Evolutionary conservation across 2,797 vertebrate genomes (phyloP).

Genomic region (Melanotaenia maccullochi): DNA sequence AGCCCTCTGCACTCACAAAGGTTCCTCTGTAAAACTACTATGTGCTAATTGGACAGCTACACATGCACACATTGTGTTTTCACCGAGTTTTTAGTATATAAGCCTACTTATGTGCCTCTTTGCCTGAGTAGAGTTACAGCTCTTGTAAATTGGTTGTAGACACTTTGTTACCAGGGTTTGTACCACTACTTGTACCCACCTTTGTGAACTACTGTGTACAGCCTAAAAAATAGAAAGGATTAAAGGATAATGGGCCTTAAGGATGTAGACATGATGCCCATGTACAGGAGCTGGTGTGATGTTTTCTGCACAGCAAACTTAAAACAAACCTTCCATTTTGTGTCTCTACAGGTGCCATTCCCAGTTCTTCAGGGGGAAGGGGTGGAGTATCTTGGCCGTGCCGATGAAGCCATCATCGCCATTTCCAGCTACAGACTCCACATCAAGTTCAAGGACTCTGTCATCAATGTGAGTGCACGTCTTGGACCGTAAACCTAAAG

Average conservation of each 20-base stretch:
- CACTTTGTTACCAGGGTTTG: background rate
- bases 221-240: background rate
- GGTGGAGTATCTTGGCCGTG: conserved; percentile 95
- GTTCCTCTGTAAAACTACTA: conserved; percentile 54
- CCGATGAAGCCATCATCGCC: conserved; percentile 94
- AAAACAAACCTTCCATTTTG: conserved; percentile 25
- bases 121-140: background rate
- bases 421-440: conserved; percentile 99
- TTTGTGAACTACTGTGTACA: background rate
- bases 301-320: conserved; percentile 8
- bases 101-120: background rate
- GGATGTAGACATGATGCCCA: conserved; percentile 7
- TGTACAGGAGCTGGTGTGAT: conserved; percentile 4
- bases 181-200: background rate
- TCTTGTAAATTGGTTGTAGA: background rate
- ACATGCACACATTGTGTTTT: conserved; percentile 20
- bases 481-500: conserved; percentile 12
- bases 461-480: conserved; percentile 91
- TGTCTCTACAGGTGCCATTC: conserved; percentile 90
- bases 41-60: conserved; percentile 58
- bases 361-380: conserved; percentile 96
- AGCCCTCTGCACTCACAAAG: conserved; percentile 55
- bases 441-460: conserved; percentile 98
- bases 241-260: background rate
- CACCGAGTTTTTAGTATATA: background rate